Percentiles rank a stretch among this genome's conserved stretches.
phyloP scores from a whole-genome alignment of 2,888 invertebrate species.

The Autographa pulchrina region DNA sequence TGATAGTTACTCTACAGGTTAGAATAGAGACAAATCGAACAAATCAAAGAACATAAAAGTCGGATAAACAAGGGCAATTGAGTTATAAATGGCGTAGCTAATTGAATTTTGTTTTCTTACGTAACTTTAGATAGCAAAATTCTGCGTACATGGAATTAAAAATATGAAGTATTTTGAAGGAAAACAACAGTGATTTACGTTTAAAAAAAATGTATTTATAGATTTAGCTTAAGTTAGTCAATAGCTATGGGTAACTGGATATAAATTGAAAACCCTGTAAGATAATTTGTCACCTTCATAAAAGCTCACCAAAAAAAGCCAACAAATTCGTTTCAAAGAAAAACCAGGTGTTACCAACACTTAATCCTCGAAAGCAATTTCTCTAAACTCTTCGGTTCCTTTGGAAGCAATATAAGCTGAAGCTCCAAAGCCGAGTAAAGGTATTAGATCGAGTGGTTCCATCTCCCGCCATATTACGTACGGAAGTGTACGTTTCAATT shows the following conservation, averaged over 20 bases:
- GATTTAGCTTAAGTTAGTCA: no score
- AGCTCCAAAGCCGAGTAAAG: constrained; percentile 31
- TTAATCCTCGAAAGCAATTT: constrained; percentile 49
- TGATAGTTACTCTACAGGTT: no score
- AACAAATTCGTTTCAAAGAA: background rate
- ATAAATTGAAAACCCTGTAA: background rate
- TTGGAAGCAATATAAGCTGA: constrained; percentile 18
- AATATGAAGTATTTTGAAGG: no score
- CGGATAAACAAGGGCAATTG: no score
- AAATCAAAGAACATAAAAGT: no score
- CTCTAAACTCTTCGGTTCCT: constrained; percentile 29
- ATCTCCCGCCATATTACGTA: constrained; percentile 39
- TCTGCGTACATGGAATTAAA: no score
- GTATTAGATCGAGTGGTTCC: constrained; percentile 45
- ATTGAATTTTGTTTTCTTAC: no score
- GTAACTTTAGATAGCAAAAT: no score
- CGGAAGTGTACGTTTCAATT: constrained; percentile 43
- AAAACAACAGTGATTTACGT: no score
- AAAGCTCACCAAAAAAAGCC: background rate
- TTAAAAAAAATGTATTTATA: no score
- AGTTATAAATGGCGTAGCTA: no score
- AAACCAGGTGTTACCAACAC: constrained; percentile 8
- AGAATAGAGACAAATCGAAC: no score
- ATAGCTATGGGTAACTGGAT: background rate
- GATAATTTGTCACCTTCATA: background rate